Conservation (phyloP, 2,888 invertebrate genomes). For the Iselma pallidipennis region DNA sequence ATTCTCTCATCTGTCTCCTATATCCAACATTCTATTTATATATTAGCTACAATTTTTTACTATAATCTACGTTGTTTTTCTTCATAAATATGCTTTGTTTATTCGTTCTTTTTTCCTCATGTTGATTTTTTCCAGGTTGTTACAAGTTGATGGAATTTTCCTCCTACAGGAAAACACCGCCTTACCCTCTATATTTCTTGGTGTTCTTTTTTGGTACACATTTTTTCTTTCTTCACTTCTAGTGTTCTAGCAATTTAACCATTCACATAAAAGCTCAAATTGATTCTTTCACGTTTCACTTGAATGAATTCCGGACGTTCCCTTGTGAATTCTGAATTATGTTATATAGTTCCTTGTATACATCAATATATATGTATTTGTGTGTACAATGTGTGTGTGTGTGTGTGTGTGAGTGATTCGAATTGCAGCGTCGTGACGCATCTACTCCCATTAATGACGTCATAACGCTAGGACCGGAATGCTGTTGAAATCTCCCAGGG, state of each 20-base stretch:
- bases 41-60: neutral
- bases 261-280: conserved; percentile 22
- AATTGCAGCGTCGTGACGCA: conserved; percentile 45
- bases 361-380: neutral
- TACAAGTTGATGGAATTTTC: neutral
- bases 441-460: conserved; percentile 43
- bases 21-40: neutral
- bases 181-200: neutral
- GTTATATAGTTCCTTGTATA: conserved; percentile 22
- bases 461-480: conserved; percentile 24
- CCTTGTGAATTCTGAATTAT: conserved; percentile 38
- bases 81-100: neutral
- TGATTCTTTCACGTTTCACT: conserved; percentile 25
- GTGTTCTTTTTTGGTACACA: neutral
- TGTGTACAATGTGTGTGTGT: too few relatives aligned
- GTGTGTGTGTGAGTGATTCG: conserved; percentile 17
- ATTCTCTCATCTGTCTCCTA: neutral
- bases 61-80: neutral
- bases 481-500: neutral
- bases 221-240: neutral
- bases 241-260: conserved; percentile 1
- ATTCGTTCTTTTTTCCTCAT: neutral
- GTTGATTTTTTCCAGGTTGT: too few relatives aligned
- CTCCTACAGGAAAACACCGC: neutral
- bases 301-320: conserved; percentile 30